Conservation (phyloP, 2,113 vertebrate genomes). For the Planiliza haematocheilus region DNA sequence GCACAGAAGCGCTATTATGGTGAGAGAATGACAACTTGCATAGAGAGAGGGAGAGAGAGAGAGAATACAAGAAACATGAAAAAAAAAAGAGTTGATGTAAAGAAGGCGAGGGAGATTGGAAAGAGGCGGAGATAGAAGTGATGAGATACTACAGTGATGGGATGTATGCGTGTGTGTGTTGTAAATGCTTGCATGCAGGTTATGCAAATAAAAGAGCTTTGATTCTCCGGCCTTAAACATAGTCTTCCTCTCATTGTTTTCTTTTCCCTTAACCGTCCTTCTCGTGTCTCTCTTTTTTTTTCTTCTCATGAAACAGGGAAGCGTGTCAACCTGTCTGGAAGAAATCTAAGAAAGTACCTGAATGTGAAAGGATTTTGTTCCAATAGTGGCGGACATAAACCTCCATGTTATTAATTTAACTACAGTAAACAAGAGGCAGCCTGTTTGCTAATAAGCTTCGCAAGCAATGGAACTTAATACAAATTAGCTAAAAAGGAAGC, state of each 20-base stretch:
- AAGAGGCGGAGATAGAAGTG: slow-evolving; percentile 69
- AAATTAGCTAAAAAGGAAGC: background rate
- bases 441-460: background rate
- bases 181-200: slow-evolving; percentile 56
- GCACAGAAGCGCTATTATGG: slow-evolving; percentile 66
- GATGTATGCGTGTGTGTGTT: slow-evolving; percentile 57
- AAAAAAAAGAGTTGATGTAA: slow-evolving; percentile 61
- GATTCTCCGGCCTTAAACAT: slow-evolving; percentile 61
- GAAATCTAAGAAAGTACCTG: background rate
- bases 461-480: background rate
- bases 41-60: slow-evolving; percentile 58
- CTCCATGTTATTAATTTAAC: too few relatives aligned
- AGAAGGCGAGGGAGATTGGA: slow-evolving; percentile 64
- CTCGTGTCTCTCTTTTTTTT: background rate
- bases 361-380: background rate
- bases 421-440: too few relatives aligned
- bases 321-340: slow-evolving; percentile 16
- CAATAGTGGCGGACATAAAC: too few relatives aligned
- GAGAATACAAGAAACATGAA: slow-evolving; percentile 56
- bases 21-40: slow-evolving; percentile 74
- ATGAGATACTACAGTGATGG: slow-evolving; percentile 67
- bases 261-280: slow-evolving; percentile 17
- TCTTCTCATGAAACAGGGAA: slow-evolving; percentile 14
- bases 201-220: slow-evolving; percentile 72
- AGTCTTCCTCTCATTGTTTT: slow-evolving; percentile 45